Base-by-base conservation (phyloP, 2,113 vertebrate genomes). In the Amia ocellicauda region DNA sequence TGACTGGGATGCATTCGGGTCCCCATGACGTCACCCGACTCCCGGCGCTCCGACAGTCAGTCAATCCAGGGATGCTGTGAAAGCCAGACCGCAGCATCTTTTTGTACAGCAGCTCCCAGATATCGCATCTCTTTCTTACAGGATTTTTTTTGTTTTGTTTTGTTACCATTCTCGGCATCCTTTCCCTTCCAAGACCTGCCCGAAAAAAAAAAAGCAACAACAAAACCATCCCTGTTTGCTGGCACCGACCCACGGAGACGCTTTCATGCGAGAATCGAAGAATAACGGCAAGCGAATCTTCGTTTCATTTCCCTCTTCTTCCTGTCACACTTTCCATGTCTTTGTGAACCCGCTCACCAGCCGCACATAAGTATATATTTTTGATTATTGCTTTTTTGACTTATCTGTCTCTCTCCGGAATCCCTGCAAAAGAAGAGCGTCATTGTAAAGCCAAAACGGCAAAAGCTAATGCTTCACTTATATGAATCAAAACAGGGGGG, bases 71-170 rank as follows among this genome's bases (percentile, higher is more conserved):
- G 88, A 90, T 89, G 88, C 88, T 88, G 77, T 89, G 82, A 88
- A 80, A 78, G 81, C 74, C 75, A 69, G 81, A 85, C 84, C 84
- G 85, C 87, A 89, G 87, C 88, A 90, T 89, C 88, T 87, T 86
- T 66, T 78, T 14, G 43, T 16, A 16, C 75, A 80, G 69, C 78
- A 68, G 63, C 77, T 74, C 83, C 79, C 70, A 73, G 72, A 73
- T 54, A 68, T 61, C 68, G 61, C 67, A 82, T 73, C 72, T 76
- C 73, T 65, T 73, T 77, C 61, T 69, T 69, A 64, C 68, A 27
- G 5, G 14, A 16, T 47, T 47, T 47, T 16, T 8, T 77, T 69
- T 71, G 61, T 64, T 47, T 47, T 47, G 3, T 8, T 77, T 69
- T 71, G 61, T 64, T 71, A 65, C 70, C 69, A 24, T 68, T 59